These are phyloP conservation scores for Digitonthophagus gazella DNA, from an alignment of 2,888 invertebrate species.

Conservation along the genomic window DNA sequence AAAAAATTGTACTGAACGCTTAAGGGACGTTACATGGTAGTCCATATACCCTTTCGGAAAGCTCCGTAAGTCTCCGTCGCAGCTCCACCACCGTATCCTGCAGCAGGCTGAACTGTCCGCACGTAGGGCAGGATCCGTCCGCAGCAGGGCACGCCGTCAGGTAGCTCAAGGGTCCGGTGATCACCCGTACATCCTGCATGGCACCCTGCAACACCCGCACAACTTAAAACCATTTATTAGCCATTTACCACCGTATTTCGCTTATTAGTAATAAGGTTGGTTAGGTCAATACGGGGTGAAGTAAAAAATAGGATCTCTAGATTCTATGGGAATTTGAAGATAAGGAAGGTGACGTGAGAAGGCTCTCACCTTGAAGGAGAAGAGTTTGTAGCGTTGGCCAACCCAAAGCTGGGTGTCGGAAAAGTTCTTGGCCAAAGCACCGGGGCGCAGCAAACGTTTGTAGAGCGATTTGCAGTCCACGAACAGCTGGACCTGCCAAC, in stretches of 20 bases:
- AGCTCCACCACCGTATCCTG: slow-evolving; percentile 80
- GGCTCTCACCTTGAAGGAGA: slow-evolving; percentile 78
- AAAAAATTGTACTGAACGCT: slow-evolving; percentile 49
- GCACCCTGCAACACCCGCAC: slow-evolving; percentile 64
- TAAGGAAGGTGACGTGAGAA: background rate
- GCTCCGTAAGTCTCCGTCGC: slow-evolving; percentile 75
- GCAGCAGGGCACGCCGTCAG: slow-evolving; percentile 81
- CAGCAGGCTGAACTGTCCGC: slow-evolving; percentile 82
- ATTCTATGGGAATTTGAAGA: background rate
- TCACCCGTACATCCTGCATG: slow-evolving; percentile 83
- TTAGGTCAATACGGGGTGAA: background rate
- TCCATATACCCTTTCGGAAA: slow-evolving; percentile 77
- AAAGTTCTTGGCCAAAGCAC: slow-evolving; percentile 73
- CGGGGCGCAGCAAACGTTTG: slow-evolving; percentile 71
- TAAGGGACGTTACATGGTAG: slow-evolving; percentile 51
- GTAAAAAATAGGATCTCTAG: background rate
- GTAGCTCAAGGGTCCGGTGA: slow-evolving; percentile 83
- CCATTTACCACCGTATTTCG: slow-evolving; percentile 7
- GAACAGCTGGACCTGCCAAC: slow-evolving; percentile 77
- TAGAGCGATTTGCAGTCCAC: slow-evolving; percentile 86
- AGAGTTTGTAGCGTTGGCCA: slow-evolving; percentile 85
- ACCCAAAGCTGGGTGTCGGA: slow-evolving; percentile 78
- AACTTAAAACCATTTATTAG: slow-evolving; percentile 24
- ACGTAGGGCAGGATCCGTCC: slow-evolving; percentile 86
- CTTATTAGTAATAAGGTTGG: background rate